Evolutionary conservation across 2,888 invertebrate genomes (phyloP).

Genomic region (Oscheius onirici): DNA sequence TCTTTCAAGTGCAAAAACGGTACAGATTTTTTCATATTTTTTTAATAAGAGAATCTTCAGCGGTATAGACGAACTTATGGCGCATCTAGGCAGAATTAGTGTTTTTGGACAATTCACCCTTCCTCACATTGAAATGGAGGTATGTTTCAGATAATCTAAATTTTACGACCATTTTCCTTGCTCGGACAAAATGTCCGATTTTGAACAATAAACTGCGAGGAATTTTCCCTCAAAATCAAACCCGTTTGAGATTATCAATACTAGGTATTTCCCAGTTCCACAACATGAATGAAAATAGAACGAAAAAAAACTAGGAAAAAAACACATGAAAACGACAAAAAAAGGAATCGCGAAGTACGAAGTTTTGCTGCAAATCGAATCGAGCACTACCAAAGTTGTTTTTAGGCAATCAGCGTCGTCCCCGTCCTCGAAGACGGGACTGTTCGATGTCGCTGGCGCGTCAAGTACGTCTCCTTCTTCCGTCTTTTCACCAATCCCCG

Average conservation of each 20-base stretch:
- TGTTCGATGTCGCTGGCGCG: constrained; percentile 67
- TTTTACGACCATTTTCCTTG: too few relatives aligned
- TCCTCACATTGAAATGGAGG: constrained; percentile 64
- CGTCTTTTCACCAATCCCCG: constrained; percentile 47
- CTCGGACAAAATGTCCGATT: too few relatives aligned
- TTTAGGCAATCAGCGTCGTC: constrained; percentile 37
- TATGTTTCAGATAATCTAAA: constrained; percentile 26
- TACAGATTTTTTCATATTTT: constrained; percentile 6
- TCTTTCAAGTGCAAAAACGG: constrained; percentile 53
- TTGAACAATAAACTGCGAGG: too few relatives aligned
- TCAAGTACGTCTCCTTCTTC: constrained; percentile 58
- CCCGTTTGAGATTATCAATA: too few relatives aligned
- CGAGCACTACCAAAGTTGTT: too few relatives aligned
- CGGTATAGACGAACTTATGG: constrained; percentile 58
- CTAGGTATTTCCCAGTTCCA: too few relatives aligned
- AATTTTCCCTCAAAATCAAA: too few relatives aligned
- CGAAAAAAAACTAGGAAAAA: too few relatives aligned
- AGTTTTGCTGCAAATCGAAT: too few relatives aligned
- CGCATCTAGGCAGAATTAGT: constrained; percentile 59
- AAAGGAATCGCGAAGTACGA: too few relatives aligned
- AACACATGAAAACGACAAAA: too few relatives aligned
- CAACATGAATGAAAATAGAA: too few relatives aligned
- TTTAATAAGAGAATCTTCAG: constrained; percentile 30
- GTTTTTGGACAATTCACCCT: constrained; percentile 52
- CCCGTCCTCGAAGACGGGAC: constrained; percentile 70